These are phyloP conservation scores for Trochalopteron elliotii DNA, from an alignment of 2,113 vertebrate genomes.

Conservation along the genomic window DNA sequence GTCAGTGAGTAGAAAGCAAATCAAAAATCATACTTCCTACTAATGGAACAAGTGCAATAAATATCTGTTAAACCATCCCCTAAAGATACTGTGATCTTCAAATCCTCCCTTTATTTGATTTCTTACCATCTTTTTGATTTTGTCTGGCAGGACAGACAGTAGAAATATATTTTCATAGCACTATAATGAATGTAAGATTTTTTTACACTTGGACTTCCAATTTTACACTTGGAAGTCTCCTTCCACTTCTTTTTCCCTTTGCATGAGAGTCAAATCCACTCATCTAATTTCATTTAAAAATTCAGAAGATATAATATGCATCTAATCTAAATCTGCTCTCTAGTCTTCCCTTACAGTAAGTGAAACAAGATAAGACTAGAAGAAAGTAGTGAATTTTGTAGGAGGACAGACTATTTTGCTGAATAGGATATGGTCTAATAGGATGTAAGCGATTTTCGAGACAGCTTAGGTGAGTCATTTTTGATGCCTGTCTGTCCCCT, in stretches of 20 bases:
- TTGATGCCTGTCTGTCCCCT: background rate
- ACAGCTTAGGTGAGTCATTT: background rate
- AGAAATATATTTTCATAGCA: background rate
- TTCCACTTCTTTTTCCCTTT: background rate
- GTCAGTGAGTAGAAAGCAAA: background rate
- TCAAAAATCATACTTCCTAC: background rate
- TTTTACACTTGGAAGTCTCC: background rate
- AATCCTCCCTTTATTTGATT: background rate
- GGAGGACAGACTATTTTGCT: background rate
- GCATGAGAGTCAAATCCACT: background rate
- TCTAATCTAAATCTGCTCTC: background rate
- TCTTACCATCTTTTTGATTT: background rate
- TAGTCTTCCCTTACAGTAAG: background rate
- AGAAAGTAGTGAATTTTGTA: background rate
- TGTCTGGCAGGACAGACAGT: background rate
- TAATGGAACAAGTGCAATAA: background rate
- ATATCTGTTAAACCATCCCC: background rate
- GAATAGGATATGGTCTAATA: background rate
- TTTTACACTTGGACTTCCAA: background rate
- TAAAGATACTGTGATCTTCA: background rate
- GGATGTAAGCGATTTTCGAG: background rate
- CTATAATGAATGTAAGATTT: background rate
- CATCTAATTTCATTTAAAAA: background rate
- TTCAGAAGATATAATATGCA: background rate
- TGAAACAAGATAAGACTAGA: background rate